Percentiles rank a stretch among this genome's conserved stretches.
Evolutionary conservation across 1,140 invertebrate species (phyloP).

Genomic region (Episyrphus balteatus): DNA sequence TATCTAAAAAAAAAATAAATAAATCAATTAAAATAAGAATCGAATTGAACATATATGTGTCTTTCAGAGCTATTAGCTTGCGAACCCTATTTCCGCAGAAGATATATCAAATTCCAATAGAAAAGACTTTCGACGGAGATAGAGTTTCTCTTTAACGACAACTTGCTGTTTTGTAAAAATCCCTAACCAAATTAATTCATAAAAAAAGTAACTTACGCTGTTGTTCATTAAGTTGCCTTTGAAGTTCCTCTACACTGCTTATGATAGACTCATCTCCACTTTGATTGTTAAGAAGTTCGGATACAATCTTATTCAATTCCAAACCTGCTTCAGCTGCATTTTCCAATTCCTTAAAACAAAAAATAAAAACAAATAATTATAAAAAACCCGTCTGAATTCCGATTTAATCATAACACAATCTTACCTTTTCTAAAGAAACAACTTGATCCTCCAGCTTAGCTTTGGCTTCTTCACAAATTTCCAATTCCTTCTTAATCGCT

Average conservation of each 20-base stretch:
- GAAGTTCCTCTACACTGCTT: constrained; percentile 49
- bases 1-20: constrained; percentile 22
- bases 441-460: constrained; percentile 44
- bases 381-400: too few relatives aligned
- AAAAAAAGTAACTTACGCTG: constrained; percentile 40
- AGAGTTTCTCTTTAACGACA: too few relatives aligned
- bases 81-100: too few relatives aligned
- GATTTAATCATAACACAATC: neutral
- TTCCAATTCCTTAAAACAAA: constrained; percentile 42
- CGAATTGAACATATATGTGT: too few relatives aligned
- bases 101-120: too few relatives aligned
- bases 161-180: too few relatives aligned
- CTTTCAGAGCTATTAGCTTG: too few relatives aligned
- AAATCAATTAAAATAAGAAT: neutral
- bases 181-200: too few relatives aligned
- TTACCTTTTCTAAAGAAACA: constrained; percentile 41
- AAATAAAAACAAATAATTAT: neutral
- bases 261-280: constrained; percentile 48
- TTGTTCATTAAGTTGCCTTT: constrained; percentile 48
- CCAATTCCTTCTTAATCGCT: constrained; percentile 48
- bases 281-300: constrained; percentile 47
- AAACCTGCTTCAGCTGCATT: constrained; percentile 51
- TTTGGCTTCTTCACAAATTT: constrained; percentile 30
- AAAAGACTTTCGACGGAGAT: too few relatives aligned
- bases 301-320: constrained; percentile 52